These are phyloP conservation scores for Drosophila multiciliata DNA, from an alignment of 2,888 invertebrate species.

Conservation along the genomic window DNA sequence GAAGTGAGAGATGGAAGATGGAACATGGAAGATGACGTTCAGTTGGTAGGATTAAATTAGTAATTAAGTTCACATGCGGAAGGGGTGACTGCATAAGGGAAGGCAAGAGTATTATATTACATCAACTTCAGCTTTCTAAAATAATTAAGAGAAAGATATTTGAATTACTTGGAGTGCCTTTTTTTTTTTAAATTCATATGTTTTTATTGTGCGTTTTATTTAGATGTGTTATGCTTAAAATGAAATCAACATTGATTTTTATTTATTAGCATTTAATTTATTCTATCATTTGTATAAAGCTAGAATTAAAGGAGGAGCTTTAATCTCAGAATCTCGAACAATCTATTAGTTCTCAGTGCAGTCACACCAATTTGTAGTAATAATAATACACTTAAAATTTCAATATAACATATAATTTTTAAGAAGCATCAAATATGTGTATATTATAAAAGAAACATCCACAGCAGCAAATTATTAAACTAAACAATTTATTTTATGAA, in stretches of 20 bases:
- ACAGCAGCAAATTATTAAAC: no score
- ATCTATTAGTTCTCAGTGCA: no score
- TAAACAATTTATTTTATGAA: no score
- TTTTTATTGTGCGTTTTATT: not conserved
- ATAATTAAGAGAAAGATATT: not conserved
- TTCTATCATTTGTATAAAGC: no score
- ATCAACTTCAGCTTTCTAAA: not conserved
- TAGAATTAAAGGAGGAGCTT: no score
- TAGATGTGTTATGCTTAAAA: not conserved
- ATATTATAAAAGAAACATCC: no score
- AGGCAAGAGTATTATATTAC: not conserved
- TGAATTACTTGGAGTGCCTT: not conserved
- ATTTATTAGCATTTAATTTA: no score
- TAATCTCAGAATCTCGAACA: no score
- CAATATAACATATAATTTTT: no score
- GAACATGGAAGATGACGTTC: not conserved
- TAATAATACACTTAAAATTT: no score
- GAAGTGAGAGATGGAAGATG: not conserved
- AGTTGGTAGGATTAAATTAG: not conserved
- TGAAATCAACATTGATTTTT: not conserved
- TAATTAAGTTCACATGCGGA: slow-evolving; percentile 2
- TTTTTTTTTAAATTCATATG: not conserved
- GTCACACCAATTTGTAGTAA: no score
- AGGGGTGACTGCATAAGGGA: not conserved
- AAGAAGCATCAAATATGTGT: no score